Percentiles rank a stretch among this genome's conserved stretches.
These are phyloP conservation scores for Petrocephalus zakoni DNA, from an alignment of 2,113 vertebrate species.

Conservation along the genomic window DNA sequence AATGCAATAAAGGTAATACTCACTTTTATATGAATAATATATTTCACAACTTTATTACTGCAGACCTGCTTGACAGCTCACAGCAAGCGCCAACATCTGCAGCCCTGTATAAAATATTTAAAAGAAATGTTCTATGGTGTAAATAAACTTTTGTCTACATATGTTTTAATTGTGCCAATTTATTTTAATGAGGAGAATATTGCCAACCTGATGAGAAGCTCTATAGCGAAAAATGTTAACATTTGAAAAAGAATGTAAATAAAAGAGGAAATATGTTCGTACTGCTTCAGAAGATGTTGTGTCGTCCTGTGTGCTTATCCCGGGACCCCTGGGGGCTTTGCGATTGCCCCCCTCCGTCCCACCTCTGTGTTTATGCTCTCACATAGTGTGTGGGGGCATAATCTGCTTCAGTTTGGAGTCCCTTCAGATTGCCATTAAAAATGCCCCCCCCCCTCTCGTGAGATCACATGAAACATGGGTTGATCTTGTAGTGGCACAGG, in stretches of 20 bases:
- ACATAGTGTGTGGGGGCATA: neutral
- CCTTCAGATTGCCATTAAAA: neutral
- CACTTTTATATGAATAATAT: slow-evolving; percentile 99
- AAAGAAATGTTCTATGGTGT: slow-evolving; percentile 99
- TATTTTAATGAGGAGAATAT: slow-evolving; percentile 77
- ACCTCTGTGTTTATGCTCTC: neutral
- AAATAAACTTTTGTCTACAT: slow-evolving; percentile 99
- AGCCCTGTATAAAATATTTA: slow-evolving; percentile 99
- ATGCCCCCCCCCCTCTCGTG: neutral
- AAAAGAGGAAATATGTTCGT: slow-evolving; percentile 81
- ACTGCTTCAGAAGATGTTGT: slow-evolving; percentile 65
- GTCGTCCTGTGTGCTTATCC: slow-evolving; percentile 59
- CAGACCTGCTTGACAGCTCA: slow-evolving; percentile 97
- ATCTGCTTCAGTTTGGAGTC: neutral
- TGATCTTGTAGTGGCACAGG: no score
- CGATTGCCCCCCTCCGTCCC: no score
- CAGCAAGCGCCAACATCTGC: slow-evolving; percentile 97
- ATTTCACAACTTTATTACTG: slow-evolving; percentile 99
- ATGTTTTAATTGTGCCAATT: slow-evolving; percentile 96
- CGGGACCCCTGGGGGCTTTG: neutral
- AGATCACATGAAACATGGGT: neutral
- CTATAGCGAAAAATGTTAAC: slow-evolving; percentile 73
- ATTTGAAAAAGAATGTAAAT: slow-evolving; percentile 78
- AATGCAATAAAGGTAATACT: slow-evolving; percentile 99
- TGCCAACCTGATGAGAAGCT: slow-evolving; percentile 64